These are phyloP conservation scores for Lasioglossum lativentre DNA, from an alignment of 2,888 invertebrate genomes.

Conservation along the genomic window DNA sequence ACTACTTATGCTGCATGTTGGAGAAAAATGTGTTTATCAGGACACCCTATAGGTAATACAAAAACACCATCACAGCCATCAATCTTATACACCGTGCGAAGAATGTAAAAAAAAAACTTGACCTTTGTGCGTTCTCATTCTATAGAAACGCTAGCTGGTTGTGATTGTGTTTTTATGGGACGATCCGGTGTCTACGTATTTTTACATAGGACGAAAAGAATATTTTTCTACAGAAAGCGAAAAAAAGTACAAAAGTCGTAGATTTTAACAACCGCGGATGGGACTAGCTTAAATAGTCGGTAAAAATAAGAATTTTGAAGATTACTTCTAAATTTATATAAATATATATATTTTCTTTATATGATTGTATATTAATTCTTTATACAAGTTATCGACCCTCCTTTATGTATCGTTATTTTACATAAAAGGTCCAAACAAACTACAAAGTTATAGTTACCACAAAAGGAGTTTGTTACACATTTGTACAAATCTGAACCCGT, in stretches of 20 bases:
- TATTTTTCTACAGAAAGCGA: slow-evolving; percentile 22
- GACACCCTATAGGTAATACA: neutral
- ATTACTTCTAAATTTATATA: neutral
- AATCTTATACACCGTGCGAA: neutral
- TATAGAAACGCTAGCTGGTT: neutral
- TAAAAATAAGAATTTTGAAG: slow-evolving; percentile 8
- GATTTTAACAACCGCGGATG: neutral
- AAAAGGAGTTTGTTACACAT: slow-evolving; percentile 13
- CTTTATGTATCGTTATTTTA: neutral
- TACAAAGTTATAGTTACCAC: slow-evolving; percentile 21
- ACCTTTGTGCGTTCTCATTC: neutral
- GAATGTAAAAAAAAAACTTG: neutral
- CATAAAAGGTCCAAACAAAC: slow-evolving; percentile 19
- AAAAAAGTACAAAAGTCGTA: slow-evolving; percentile 29
- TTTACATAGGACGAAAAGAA: neutral
- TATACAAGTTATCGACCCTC: slow-evolving; percentile 12
- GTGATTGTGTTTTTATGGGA: neutral
- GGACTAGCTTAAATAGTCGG: neutral
- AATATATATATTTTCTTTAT: slow-evolving; percentile 15
- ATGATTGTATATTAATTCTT: slow-evolving; percentile 24
- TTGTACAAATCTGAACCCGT: slow-evolving; percentile 12
- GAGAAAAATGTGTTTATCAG: neutral
- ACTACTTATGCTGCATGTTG: neutral
- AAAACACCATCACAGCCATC: neutral
- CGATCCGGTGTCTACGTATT: neutral